Percentiles rank a stretch among this genome's conserved stretches.
Conservation (phyloP, 2,113 vertebrate genomes). For the Lampris incognitus region DNA sequence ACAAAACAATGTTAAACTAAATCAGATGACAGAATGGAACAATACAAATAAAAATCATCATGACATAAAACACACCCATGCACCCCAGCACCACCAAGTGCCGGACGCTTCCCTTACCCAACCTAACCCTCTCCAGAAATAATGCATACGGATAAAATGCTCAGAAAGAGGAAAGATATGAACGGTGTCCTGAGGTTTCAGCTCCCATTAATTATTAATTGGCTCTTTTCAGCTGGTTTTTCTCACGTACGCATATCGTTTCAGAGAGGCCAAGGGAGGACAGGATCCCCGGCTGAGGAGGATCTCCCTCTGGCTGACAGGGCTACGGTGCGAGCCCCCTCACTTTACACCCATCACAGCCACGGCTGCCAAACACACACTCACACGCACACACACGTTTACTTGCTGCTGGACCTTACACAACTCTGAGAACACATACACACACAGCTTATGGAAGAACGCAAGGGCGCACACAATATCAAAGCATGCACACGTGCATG, state of each 20-base stretch:
- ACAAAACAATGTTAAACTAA: no score
- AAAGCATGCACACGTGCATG: not conserved
- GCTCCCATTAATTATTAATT: constrained; percentile 66
- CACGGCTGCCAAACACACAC: constrained; percentile 20
- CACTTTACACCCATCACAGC: not conserved
- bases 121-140: constrained; percentile 27
- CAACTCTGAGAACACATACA: not conserved
- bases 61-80: no score
- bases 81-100: no score
- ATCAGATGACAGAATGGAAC: no score
- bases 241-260: constrained; percentile 23
- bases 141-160: constrained; percentile 49
- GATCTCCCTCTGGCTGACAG: no score
- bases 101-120: no score
- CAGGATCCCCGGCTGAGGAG: constrained; percentile 3
- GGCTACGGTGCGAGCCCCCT: no score
- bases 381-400: constrained; percentile 1
- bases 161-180: constrained; percentile 37
- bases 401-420: not conserved
- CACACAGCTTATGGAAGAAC: constrained; percentile 1
- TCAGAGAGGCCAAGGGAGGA: constrained; percentile 13
- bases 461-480: constrained; percentile 2
- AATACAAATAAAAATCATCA: no score
- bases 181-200: constrained; percentile 53
- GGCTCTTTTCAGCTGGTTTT: constrained; percentile 40